These are phyloP conservation scores for Patagioenas fasciata DNA, from an alignment of 2,113 vertebrate genomes.

Conservation along the genomic window DNA sequence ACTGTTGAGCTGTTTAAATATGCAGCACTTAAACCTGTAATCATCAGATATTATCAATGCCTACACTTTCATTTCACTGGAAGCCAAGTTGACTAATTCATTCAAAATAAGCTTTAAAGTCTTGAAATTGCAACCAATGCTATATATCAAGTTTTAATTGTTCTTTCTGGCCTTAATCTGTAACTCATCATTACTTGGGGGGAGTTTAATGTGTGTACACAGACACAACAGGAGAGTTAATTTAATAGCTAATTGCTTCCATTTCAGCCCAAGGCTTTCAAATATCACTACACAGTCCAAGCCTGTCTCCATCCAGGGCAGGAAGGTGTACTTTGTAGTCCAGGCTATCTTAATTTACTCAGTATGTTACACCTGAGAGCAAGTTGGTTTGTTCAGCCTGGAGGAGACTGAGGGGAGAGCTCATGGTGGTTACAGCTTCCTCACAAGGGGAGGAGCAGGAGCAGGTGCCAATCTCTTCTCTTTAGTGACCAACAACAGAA, in stretches of 20 bases:
- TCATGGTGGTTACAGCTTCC: too few relatives aligned
- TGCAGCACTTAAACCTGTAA: background rate
- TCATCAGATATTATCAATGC: background rate
- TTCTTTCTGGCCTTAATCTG: background rate
- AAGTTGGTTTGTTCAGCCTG: too few relatives aligned
- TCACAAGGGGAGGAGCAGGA: too few relatives aligned
- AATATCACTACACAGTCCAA: background rate
- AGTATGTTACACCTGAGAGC: background rate
- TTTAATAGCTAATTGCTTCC: background rate
- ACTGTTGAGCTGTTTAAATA: background rate
- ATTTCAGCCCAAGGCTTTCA: background rate
- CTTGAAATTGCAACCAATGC: background rate
- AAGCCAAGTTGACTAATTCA: background rate
- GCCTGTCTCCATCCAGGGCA: background rate
- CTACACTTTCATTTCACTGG: background rate
- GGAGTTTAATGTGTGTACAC: background rate
- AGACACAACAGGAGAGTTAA: background rate
- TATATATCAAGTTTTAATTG: background rate
- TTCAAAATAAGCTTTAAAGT: background rate
- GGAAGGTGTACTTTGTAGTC: background rate
- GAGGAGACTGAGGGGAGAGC: background rate
- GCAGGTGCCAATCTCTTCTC: too few relatives aligned
- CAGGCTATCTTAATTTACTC: background rate
- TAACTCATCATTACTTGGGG: background rate
- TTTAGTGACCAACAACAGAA: too few relatives aligned